Evolutionary conservation across 2,113 vertebrate genomes (phyloP), one percentile per base, ranked within the genome.

Genomic region (Kryptolebias marmoratus): DNA sequence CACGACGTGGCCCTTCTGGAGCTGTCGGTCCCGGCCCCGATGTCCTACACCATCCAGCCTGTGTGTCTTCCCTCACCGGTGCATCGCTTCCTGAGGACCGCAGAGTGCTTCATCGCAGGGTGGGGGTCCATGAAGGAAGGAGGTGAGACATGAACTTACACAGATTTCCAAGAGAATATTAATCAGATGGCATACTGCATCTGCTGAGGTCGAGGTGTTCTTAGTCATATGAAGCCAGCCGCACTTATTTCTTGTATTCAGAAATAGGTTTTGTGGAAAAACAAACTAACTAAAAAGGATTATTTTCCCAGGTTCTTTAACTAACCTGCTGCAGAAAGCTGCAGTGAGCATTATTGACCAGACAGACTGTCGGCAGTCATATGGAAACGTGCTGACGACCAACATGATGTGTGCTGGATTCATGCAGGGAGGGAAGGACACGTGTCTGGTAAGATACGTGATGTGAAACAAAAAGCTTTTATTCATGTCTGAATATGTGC

Each of bases 361-460:
- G 72, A 82, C 88, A 5, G 92, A 94, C 14, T 99, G 98, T 87
- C 94, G 93, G 42, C 93, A 90, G 67, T 94, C 96, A 30, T 97
- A 99, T 79, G 94, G 95, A 0, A 84, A 90, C 12, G 93, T 94
- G 81, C 94, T 99, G 82, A 96, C 95, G 76, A 88, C 92, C 52
- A 94, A 93, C 82, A 99, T 98, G 97, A 71, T 99, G 86, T 99
- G 98, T 48, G 97, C 97, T 0, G 96, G 96, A 1, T 93, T 91
- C 72, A 94, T 95, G 10, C 94, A 95, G 13, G 97, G 96, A 28
- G 91, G 94, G 0, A 90, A 93, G 5, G 97, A 99, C 93, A 96
- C 96, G 28, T 99, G 98, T 53, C 94, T 96, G 73, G 98, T 99
- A 91, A 96, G 96, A 80, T 36, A 62, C 30, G 5, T 47, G 48